Base-by-base conservation (phyloP, 2,113 vertebrate genomes). In the Seriola rivoliana region DNA sequence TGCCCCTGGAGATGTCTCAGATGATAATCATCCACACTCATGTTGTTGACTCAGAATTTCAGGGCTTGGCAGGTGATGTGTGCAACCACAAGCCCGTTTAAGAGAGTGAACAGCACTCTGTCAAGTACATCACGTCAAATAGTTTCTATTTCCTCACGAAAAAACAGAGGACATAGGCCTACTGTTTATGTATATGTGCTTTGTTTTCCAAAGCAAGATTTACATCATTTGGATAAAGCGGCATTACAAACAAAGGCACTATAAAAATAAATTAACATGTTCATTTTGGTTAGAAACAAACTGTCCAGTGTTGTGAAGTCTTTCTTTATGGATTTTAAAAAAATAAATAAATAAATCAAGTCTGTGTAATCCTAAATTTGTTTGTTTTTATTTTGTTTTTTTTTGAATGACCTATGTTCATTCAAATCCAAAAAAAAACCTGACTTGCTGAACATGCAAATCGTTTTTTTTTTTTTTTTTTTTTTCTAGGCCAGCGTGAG, bases 1-100 rank as follows among this genome's bases (percentile, higher is more conserved):
- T 90, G 88, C 80, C 81, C 81, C 81, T 74, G 78, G 69, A 85
- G 86, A 88, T 88, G 84, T 82, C 78, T 93, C 86, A 89, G 23
- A 78, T 75, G n/a, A 76, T 85, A 86, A 86, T 91, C 86, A 89
- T 86, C 85, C 83, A 58, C 81, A 42, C 80, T 85, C 71, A 52
- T 77, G 78, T n/a, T 82, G 89, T 87, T 92, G 88, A 93, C 71
- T 91, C 88, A 90, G 74, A 82, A 77, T 80, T 75, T 69, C 58
- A 25, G 71, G 90, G 87, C 62, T 89, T 78, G 84, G 88, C 84
- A 86, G 90, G 81, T 84, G 87, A 88, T 64, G 75, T 80, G 77
- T 82, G 32, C 74, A 80, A 84, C 85, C 75, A 17, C 73, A 74
- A 64, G 76, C 46, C 75, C 21, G 34, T 67, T 79, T 63, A 42